A percentile compares a stretch with the other conserved stretches of the same genome.
Conservation (phyloP, 2,888 invertebrate species). For the Drosophila helvetica region DNA sequence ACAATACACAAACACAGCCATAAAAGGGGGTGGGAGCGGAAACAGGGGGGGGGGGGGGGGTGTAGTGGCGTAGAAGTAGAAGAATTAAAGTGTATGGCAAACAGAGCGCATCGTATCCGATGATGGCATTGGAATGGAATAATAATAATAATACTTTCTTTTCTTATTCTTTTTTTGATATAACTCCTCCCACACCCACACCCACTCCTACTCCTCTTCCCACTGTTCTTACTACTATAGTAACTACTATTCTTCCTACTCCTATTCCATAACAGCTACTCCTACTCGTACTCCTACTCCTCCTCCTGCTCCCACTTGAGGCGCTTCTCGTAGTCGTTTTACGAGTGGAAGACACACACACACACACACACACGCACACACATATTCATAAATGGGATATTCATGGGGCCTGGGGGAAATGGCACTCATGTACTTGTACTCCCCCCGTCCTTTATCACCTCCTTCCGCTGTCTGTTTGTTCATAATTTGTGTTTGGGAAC, state of each 20-base stretch:
- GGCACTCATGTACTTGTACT: no score
- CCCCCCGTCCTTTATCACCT: background rate
- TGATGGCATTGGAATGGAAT: conserved; percentile 19
- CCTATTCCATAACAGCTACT: background rate
- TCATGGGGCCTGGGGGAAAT: background rate
- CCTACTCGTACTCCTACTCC: background rate
- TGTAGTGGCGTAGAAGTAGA: background rate
- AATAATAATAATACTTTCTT: conserved; percentile 33
- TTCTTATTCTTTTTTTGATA: no score
- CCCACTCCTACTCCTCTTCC: no score
- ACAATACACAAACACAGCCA: conserved; percentile 18
- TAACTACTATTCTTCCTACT: no score
- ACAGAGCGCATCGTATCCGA: conserved; percentile 55
- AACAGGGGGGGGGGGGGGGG: background rate
- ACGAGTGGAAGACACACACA: background rate
- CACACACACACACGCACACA: no score
- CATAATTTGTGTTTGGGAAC: conserved; percentile 54
- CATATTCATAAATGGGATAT: background rate
- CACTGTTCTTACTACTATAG: no score
- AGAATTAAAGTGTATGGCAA: conserved; percentile 48
- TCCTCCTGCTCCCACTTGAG: background rate
- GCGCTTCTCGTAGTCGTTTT: background rate
- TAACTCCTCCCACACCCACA: no score
- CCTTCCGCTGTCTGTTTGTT: conserved; percentile 22
- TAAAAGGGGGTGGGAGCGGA: background rate